Base-by-base conservation (phyloP, 1,140 invertebrate species). In the Drosophila kepulauana region DNA sequence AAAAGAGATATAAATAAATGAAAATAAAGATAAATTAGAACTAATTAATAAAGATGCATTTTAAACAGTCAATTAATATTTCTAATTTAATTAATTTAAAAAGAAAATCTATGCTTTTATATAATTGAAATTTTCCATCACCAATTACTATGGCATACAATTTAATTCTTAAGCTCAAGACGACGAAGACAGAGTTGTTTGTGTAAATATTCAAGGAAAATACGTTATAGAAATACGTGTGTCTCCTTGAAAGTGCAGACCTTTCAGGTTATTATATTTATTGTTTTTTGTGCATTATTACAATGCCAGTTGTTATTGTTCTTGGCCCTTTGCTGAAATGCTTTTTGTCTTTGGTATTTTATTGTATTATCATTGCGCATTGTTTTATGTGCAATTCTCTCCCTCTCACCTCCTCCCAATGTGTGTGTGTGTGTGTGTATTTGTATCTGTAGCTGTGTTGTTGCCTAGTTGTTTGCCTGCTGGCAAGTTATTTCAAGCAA, bases 401-500 rank as follows among this genome's bases (percentile, higher is more conserved):
- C n/a, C 7, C 5, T 13, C 16, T 7, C 10, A 2, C 16, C 46
- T 3, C 20, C 20, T 25, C 20, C 3, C 20, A 25, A 25, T 0
- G n/a, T 56, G 8, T 75, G 45, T 58, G 63, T 75, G 52, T 74
- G 71, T 63, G 52, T 76, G n/a, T 81, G 13, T 77, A 66, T 81
- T n/a, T 54, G 30, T 54, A 54, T 54, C 51, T 35, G 30, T 54
- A 54, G 33, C 51, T 35, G 51, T 54, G 30, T 54, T 33, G 74
- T 46, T 80, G 73, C 70, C 75, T 48, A 67, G 64, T 54, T 77
- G 43, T 61, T 57, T 73, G 69, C 62, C 61, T 68, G 70, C 70
- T 75, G 70, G 58, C 85, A 84, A 88, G 85, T 89, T 88, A 88
- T 89, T 88, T 84, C 85, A 89, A 84, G 85, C 85, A 89, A 89